A percentile compares a stretch with the other conserved stretches of the same genome.
These are phyloP conservation scores for Sylvia atricapilla DNA, from an alignment of 2,113 vertebrate species.

Conservation along the genomic window DNA sequence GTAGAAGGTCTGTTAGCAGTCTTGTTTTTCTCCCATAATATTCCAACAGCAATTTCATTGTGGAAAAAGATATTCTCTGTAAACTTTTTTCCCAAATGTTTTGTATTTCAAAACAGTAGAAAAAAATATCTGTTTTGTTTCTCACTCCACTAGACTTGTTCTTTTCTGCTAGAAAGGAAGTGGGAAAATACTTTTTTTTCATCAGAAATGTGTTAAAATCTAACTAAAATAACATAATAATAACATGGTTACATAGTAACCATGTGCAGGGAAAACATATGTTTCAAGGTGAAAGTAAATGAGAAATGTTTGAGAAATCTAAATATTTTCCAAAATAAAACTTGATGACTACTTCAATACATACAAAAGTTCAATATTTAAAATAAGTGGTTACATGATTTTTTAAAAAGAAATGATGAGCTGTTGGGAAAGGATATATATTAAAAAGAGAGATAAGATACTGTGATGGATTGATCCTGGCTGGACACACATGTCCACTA, in stretches of 20 bases:
- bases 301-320: not conserved
- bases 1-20: not conserved
- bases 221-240: not conserved
- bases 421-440: not conserved
- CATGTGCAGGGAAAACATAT: not conserved
- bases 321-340: not conserved
- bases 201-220: not conserved
- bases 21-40: not conserved
- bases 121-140: not conserved
- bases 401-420: not conserved
- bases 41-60: not conserved
- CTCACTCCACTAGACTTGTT: not conserved
- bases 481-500: not conserved
- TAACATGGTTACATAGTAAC: too few species aligned
- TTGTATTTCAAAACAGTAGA: not conserved
- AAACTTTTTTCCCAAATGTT: not conserved
- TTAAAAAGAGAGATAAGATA: not conserved
- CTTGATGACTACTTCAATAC: not conserved
- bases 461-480: not conserved
- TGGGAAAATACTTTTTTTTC: not conserved
- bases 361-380: not conserved
- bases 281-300: not conserved
- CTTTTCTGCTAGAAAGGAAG: not conserved
- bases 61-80: not conserved
- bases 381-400: not conserved